Base-by-base conservation (phyloP, 2,113 vertebrate genomes). In the Myrmophylax atrothorax region DNA sequence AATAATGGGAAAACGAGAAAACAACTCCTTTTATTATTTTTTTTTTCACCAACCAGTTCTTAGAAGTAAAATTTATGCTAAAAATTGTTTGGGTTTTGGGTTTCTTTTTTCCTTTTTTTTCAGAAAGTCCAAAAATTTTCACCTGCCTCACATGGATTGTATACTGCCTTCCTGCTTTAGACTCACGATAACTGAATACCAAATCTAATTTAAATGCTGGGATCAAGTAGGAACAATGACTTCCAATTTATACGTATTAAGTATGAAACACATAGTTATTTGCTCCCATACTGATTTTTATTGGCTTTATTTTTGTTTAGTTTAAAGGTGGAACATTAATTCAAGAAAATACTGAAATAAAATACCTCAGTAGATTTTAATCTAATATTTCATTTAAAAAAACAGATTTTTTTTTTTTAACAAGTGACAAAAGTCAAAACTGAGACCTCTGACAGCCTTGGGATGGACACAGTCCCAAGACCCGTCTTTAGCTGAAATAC, bases 21-120 rank as follows among this genome's bases (percentile, higher is more conserved):
- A n/a, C 10, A 33, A 12, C 14, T 24, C 5, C 23, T 8, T 23
- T 44, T 33, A 17, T n/a, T 18, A 11, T n/a, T 17, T 14, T 20
- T 9, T 7, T 17, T 3, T 25, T 7, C 3, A 1, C 8, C 6
- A 6, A 23, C 3, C 5, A 12, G 13, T 35, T 69, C 14, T 80
- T 68, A 33, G 25, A 64, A 59, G 13, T 47, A 58, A 59, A 3
- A 1, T 70, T 55, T 92, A 66, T 72, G 12, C 1, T 70, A 59
- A 66, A 46, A 46, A 24, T 42, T 40, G 5, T 63, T 62, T 38
- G 24, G 35, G 16, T 9, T 28, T 42, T 42, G 40, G 40, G 40
- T 40, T 40, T 40, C 38, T 40, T 42, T 6, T 42, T 42, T 6
- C 13, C 15, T 42, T 40, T 40, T 67, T 25, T n/a, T 47, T 11